Evolutionary conservation across 1,140 invertebrate genomes (phyloP).

Genomic region (Propsilocerus akamusi): DNA sequence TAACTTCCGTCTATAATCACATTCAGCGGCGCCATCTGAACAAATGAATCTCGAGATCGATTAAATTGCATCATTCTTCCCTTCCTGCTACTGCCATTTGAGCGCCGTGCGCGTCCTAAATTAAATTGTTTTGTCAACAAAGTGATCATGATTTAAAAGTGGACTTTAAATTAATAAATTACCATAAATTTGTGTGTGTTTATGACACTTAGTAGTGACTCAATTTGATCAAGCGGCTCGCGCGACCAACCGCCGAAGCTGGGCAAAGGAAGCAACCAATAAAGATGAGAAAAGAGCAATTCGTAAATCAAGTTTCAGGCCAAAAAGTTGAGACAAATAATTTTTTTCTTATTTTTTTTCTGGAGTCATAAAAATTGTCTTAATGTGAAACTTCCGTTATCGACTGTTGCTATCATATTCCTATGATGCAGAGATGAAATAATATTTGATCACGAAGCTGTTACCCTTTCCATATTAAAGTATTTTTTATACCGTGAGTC

Average conservation of each 20-base stretch:
- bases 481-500: no score
- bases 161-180: background rate
- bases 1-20: no score
- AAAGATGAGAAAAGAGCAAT: background rate
- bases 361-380: background rate
- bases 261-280: background rate
- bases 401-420: no score
- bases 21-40: no score
- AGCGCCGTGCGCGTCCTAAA: background rate
- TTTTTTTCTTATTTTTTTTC: no score
- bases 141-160: background rate
- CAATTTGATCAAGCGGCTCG: background rate
- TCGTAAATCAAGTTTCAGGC: no score
- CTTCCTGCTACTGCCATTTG: background rate
- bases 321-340: background rate
- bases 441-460: no score
- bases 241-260: background rate
- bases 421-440: no score
- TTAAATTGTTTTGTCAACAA: background rate
- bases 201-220: background rate
- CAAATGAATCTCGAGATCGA: no score
- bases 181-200: background rate
- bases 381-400: conserved; percentile 1
- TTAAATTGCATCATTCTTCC: background rate
- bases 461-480: no score